phyloP scores from a whole-genome alignment of 2,888 invertebrate genomes.

The Platypus cylindrus region DNA sequence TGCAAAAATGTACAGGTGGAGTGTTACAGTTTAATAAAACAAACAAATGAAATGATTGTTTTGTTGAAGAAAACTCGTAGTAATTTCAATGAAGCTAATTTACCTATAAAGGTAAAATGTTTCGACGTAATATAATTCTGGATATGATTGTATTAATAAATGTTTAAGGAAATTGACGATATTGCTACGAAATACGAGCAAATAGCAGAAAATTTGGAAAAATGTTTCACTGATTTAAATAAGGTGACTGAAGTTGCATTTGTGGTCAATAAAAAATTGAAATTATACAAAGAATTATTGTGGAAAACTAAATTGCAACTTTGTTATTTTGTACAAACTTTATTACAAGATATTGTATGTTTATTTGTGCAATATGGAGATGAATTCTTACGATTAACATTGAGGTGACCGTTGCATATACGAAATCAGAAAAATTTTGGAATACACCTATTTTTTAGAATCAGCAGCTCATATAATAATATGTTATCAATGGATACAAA shows the following conservation, averaged over 20 bases:
- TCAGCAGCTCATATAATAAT: conserved; percentile 50
- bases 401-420: conserved; percentile 45
- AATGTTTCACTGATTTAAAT: conserved; percentile 40
- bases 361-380: conserved; percentile 46
- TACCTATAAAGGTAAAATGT: too few relatives aligned
- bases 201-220: conserved; percentile 41
- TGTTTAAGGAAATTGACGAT: conserved; percentile 45
- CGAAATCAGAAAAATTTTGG: background rate
- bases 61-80: too few relatives aligned
- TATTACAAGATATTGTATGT: conserved; percentile 43
- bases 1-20: conserved; percentile 41
- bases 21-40: conserved; percentile 29
- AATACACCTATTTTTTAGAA: conserved; percentile 34
- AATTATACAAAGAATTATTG: conserved; percentile 40
- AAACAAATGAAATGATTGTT: conserved; percentile 35
- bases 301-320: conserved; percentile 44
- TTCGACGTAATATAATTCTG: too few relatives aligned
- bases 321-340: conserved; percentile 40
- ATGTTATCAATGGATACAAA: conserved; percentile 47
- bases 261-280: conserved; percentile 34
- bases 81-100: too few relatives aligned
- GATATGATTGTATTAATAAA: too few relatives aligned
- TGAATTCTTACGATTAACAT: conserved; percentile 42
- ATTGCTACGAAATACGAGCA: conserved; percentile 42
- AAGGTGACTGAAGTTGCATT: conserved; percentile 22